Percentiles rank a stretch among this genome's conserved stretches.
These are phyloP conservation scores for Ifrita kowaldi DNA, from an alignment of 2,113 vertebrate species.

Conservation along the genomic window DNA sequence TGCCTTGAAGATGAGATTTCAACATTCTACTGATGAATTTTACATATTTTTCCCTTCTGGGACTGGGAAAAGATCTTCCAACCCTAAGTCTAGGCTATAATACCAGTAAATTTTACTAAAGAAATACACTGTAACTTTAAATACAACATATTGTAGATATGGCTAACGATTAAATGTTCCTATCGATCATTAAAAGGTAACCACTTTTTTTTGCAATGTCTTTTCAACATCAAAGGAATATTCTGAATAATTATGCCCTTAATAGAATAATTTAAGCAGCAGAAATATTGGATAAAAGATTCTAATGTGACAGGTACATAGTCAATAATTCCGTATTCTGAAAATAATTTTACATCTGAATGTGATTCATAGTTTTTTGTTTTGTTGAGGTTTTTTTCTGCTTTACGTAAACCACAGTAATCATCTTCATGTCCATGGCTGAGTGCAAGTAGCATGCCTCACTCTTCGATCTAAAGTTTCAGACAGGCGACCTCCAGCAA, in stretches of 20 bases:
- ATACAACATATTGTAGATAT: neutral
- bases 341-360: neutral
- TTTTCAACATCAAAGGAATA: neutral
- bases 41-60: neutral
- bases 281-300: neutral
- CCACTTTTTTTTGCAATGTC: neutral
- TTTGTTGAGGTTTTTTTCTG: neutral
- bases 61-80: neutral
- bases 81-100: rapidly evolving
- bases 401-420: neutral
- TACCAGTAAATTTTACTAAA: neutral
- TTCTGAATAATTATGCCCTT: neutral
- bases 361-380: neutral
- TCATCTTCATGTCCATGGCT: neutral
- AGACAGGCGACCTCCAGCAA: neutral
- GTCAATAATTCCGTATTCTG: neutral
- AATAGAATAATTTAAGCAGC: neutral
- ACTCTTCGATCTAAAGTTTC: neutral
- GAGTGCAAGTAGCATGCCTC: neutral
- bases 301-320: neutral
- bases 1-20: neutral
- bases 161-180: neutral
- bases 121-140: neutral
- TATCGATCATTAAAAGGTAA: neutral
- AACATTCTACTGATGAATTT: neutral